These are phyloP conservation scores for Motacilla tschutschensis DNA, from an alignment of 2,113 vertebrate genomes.

Conservation along the genomic window DNA sequence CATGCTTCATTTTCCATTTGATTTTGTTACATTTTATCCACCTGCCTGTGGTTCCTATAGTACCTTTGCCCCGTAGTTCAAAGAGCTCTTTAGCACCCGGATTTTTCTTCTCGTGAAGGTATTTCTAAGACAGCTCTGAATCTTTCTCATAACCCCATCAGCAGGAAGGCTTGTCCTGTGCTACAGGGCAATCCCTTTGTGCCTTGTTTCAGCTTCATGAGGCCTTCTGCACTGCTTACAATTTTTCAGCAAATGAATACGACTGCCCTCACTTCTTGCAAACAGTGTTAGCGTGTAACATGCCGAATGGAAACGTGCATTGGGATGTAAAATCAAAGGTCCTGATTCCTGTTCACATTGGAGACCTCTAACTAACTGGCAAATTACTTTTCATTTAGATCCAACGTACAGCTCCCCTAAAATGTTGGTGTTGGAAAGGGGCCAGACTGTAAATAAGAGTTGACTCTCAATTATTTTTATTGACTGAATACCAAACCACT, in stretches of 20 bases:
- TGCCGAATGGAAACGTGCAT: not conserved
- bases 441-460: not conserved
- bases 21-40: not conserved
- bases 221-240: not conserved
- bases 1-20: not conserved
- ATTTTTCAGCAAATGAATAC: not conserved
- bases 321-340: not conserved
- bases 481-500: constrained; percentile 6
- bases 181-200: not conserved
- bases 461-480: constrained; percentile 21
- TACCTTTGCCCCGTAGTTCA: not conserved
- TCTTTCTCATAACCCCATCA: not conserved
- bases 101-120: not conserved
- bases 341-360: not conserved
- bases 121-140: not conserved
- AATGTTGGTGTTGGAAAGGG: not conserved
- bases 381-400: constrained; percentile 20
- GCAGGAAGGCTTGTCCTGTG: not conserved
- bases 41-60: not conserved
- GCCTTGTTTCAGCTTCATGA: not conserved
- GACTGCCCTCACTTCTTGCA: not conserved
- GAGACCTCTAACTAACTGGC: constrained; percentile 2
- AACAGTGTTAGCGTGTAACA: not conserved
- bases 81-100: not conserved
- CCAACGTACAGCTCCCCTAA: not conserved